Evolutionary conservation across 2,888 invertebrate species (phyloP).

Genomic region (Gymnoscelis rufifasciata): DNA sequence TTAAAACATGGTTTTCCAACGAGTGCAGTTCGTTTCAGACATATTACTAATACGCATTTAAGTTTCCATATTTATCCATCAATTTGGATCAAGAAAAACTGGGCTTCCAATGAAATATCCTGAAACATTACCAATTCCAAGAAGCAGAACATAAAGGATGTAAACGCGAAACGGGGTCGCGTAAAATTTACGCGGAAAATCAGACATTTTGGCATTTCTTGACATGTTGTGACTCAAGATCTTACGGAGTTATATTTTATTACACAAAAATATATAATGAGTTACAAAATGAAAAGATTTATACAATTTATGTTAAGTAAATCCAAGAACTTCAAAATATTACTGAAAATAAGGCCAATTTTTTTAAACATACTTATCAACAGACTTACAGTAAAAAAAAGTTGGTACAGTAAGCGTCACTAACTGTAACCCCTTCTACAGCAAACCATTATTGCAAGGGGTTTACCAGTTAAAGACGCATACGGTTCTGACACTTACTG

Average conservation of each 20-base stretch:
- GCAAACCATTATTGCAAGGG: too few relatives aligned
- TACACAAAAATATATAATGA: neutral
- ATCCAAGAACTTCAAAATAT: too few relatives aligned
- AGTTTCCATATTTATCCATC: neutral
- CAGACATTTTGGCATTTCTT: conserved; percentile 11
- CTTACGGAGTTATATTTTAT: conserved; percentile 5
- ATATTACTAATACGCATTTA: too few relatives aligned
- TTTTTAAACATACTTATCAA: too few relatives aligned
- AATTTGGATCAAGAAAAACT: neutral
- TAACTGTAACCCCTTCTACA: too few relatives aligned
- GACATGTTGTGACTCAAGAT: conserved; percentile 5
- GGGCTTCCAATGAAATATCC: neutral
- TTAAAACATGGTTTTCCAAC: too few relatives aligned
- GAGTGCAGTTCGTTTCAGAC: too few relatives aligned
- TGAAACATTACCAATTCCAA: conserved; percentile 1
- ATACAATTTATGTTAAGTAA: neutral
- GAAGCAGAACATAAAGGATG: conserved; percentile 1
- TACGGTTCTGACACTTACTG: too few relatives aligned
- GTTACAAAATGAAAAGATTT: neutral
- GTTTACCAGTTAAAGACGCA: too few relatives aligned
- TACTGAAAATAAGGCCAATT: too few relatives aligned
- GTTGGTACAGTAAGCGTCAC: too few relatives aligned
- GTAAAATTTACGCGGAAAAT: conserved; percentile 5
- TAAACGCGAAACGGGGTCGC: conserved; percentile 5
- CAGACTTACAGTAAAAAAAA: too few relatives aligned